A percentile compares a stretch with the other conserved stretches of the same genome.
Evolutionary conservation across 2,888 invertebrate species (phyloP).

Genomic region (Tetrapedia diversipes): DNA sequence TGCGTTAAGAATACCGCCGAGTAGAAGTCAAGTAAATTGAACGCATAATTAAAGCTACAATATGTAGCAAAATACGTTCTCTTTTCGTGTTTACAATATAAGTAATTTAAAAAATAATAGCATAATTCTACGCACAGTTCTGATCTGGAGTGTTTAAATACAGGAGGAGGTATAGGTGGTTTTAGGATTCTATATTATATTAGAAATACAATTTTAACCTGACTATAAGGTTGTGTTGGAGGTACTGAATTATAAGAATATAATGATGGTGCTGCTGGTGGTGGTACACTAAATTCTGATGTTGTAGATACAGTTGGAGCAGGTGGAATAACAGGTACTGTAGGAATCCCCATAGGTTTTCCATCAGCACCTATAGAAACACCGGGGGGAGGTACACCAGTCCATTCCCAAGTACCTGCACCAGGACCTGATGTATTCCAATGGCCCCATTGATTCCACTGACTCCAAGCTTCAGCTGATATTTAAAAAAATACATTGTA

Average conservation of each 20-base stretch:
- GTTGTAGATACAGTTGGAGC: constrained; percentile 78
- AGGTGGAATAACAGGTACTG: constrained; percentile 76
- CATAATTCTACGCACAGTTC: constrained; percentile 7
- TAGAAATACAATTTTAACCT: constrained; percentile 70
- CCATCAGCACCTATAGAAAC: constrained; percentile 79
- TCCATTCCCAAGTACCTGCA: constrained; percentile 80
- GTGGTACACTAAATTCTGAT: constrained; percentile 75
- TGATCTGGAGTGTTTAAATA: constrained; percentile 22
- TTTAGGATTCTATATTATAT: constrained; percentile 25
- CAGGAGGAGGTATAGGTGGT: neutral
- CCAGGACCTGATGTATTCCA: constrained; percentile 76
- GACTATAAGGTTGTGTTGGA: constrained; percentile 76
- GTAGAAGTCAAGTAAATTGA: constrained; percentile 10
- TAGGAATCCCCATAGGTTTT: constrained; percentile 77
- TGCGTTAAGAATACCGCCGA: constrained; percentile 5
- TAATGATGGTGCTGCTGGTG: constrained; percentile 74
- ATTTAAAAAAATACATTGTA: constrained; percentile 36
- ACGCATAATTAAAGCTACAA: constrained; percentile 17
- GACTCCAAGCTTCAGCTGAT: constrained; percentile 77
- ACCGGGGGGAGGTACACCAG: constrained; percentile 78
- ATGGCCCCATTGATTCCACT: constrained; percentile 80
- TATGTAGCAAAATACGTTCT: constrained; percentile 13
- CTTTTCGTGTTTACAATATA: constrained; percentile 25
- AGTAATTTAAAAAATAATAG: constrained; percentile 12
- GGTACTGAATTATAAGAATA: constrained; percentile 78